Evolutionary conservation across 1,140 invertebrate genomes (phyloP).

Genomic region (Ptiloglossa arizonensis): DNA sequence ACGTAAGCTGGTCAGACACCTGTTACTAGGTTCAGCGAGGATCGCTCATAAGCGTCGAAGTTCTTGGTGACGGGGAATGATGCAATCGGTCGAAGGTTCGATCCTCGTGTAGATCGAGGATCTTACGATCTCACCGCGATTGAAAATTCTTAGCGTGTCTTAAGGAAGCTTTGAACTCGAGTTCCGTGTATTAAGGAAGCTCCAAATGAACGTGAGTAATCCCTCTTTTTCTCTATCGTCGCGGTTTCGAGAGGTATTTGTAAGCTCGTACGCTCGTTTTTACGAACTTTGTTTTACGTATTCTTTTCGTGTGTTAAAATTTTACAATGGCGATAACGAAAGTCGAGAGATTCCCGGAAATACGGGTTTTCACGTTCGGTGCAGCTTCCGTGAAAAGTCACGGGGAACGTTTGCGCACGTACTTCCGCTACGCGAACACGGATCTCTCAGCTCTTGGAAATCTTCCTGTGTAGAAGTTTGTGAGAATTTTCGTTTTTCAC

Average conservation of each 20-base stretch:
- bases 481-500: not conserved
- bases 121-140: no score
- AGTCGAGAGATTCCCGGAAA: not conserved
- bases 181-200: no score
- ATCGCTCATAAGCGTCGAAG: not conserved
- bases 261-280: no score
- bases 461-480: not conserved
- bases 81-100: no score
- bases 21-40: slow-evolving; percentile 43
- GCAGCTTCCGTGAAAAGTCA: not conserved
- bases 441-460: not conserved
- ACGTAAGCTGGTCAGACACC: slow-evolving; percentile 54
- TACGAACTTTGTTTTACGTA: no score
- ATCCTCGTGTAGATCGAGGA: not conserved
- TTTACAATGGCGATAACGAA: no score
- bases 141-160: no score
- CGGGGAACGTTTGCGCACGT: not conserved
- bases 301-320: no score
- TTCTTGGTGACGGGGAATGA: slow-evolving; percentile 35
- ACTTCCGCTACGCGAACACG: not conserved
- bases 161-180: no score
- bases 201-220: no score
- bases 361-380: not conserved
- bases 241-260: no score
- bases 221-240: no score